phyloP scores from a whole-genome alignment of 1,140 invertebrate species.

The Chymomyza costata region DNA sequence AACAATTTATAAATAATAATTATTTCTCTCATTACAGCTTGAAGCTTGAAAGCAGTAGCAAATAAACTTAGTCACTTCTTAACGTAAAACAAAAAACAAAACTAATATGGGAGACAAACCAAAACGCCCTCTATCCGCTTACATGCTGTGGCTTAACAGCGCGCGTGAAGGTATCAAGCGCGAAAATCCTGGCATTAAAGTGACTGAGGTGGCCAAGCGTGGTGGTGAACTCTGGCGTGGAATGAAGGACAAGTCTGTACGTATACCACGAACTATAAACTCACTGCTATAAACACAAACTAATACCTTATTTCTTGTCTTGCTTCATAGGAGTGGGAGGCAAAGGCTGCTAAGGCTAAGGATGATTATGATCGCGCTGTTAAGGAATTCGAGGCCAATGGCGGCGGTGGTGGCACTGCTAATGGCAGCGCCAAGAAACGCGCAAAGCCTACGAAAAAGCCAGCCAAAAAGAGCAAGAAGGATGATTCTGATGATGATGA shows the following conservation, averaged over 20 bases:
- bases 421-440: slow-evolving; percentile 75
- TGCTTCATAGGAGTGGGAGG: slow-evolving; percentile 88
- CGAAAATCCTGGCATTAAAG: slow-evolving; percentile 86
- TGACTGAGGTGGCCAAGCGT: slow-evolving; percentile 90
- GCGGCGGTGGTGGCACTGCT: slow-evolving; percentile 76
- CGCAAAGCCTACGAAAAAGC: slow-evolving; percentile 74
- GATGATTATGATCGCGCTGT: slow-evolving; percentile 90
- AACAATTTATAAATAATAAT: slow-evolving; percentile 14
- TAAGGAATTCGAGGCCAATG: slow-evolving; percentile 89
- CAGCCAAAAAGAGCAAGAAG: slow-evolving; percentile 76
- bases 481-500: slow-evolving; percentile 73
- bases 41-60: slow-evolving; percentile 46
- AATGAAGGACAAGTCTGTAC: slow-evolving; percentile 87
- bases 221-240: slow-evolving; percentile 91
- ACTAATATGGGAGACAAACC: slow-evolving; percentile 89
- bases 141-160: slow-evolving; percentile 92
- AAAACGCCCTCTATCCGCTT: slow-evolving; percentile 89
- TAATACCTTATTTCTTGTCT: neutral
- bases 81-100: slow-evolving; percentile 55
- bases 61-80: slow-evolving; percentile 40
- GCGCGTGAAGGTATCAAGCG: slow-evolving; percentile 86
- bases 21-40: slow-evolving; percentile 40
- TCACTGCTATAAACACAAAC: neutral
- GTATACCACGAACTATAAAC: slow-evolving; percentile 37
- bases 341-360: slow-evolving; percentile 88